Percentiles rank a stretch among this genome's conserved stretches.
These are phyloP conservation scores for Rhineura floridana DNA, from an alignment of 2,113 vertebrate genomes.

Conservation along the genomic window DNA sequence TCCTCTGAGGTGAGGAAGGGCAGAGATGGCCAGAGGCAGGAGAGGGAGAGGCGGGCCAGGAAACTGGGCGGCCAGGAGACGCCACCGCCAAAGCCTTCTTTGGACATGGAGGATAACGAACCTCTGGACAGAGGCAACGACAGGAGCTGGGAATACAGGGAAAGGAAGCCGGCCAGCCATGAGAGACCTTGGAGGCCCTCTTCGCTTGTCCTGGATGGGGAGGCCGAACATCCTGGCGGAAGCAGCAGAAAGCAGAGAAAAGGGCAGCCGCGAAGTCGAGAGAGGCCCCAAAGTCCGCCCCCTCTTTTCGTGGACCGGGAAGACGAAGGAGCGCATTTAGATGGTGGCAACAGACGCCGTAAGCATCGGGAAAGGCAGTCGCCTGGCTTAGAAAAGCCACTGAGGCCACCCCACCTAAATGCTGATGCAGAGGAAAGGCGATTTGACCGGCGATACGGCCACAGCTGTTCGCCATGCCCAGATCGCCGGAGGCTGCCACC, in stretches of 20 bases:
- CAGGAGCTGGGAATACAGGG: conserved; percentile 12
- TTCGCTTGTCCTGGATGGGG: conserved; percentile 61
- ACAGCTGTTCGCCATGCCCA: neutral
- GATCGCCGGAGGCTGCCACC: conserved; percentile 29
- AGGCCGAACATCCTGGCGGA: conserved; percentile 33
- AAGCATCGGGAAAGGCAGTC: conserved; percentile 23
- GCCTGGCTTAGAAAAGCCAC: conserved; percentile 69
- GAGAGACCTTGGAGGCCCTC: conserved; percentile 75
- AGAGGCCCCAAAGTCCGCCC: conserved; percentile 63
- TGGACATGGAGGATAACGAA: conserved; percentile 36
- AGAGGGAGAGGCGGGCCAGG: conserved; percentile 16
- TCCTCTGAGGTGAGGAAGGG: conserved; percentile 11
- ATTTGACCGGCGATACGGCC: conserved; percentile 34
- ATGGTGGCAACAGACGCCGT: neutral
- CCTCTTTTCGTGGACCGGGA: neutral
- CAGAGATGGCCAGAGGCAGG: neutral
- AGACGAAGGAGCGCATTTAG: neutral
- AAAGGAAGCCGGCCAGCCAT: conserved; percentile 52
- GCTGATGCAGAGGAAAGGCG: conserved; percentile 65
- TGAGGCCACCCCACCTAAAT: conserved; percentile 67
- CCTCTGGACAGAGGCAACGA: neutral
- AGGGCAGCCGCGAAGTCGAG: conserved; percentile 66
- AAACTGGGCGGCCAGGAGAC: neutral
- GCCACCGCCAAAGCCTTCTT: conserved; percentile 31
- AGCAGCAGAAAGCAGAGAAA: conserved; percentile 26